Evolutionary conservation across 2,113 vertebrate species (phyloP).

Genomic region (Plecturocebus donacophilus): DNA sequence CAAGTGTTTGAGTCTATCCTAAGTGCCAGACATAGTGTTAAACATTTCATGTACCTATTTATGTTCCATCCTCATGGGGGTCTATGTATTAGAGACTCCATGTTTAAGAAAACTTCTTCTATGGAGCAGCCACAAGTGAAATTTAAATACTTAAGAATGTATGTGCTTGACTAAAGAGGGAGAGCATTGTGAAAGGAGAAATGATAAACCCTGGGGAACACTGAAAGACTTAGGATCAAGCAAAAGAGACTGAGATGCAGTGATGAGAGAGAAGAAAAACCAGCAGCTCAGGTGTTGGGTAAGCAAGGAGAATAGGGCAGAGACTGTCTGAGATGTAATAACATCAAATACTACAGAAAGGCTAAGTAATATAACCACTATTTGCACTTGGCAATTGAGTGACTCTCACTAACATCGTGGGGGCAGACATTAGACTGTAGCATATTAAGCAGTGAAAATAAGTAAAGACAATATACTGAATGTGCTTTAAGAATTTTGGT

Average conservation of each 20-base stretch:
- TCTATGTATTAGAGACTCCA: neutral
- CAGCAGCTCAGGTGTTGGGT: neutral
- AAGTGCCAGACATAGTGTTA: neutral
- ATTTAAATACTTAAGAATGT: neutral
- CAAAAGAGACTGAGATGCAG: neutral
- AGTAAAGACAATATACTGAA: neutral
- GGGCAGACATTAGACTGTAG: neutral
- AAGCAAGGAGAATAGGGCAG: neutral
- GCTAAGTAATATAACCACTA: neutral
- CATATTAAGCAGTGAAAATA: neutral
- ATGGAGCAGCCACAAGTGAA: neutral
- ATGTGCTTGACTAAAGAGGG: neutral
- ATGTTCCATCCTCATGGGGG: neutral
- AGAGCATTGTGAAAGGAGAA: neutral
- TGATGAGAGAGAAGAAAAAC: neutral
- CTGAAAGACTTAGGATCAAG: neutral
- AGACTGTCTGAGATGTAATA: neutral
- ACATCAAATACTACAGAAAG: neutral
- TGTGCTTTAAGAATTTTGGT: too few species aligned
- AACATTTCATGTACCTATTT: neutral
- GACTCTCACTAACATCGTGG: neutral
- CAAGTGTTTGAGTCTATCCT: neutral
- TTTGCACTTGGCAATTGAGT: neutral
- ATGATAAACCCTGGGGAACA: neutral
- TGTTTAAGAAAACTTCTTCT: neutral